phyloP scores from a whole-genome alignment of 2,113 vertebrate species.

The Corythaixoides concolor region DNA sequence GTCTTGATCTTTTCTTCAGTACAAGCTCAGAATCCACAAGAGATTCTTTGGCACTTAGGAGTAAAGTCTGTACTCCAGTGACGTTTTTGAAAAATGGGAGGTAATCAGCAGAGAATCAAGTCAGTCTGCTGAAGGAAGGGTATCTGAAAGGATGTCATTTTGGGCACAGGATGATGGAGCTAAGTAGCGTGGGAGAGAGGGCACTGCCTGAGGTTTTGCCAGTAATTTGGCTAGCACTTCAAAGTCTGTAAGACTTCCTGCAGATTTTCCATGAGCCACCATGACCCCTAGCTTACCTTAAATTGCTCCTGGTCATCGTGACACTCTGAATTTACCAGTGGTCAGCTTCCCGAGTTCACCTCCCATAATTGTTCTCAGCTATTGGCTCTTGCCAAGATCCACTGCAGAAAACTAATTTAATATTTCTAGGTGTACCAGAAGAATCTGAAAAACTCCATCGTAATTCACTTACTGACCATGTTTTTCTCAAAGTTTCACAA shows the following conservation, averaged over 20 bases:
- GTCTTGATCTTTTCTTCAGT: neutral
- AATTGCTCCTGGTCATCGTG: neutral
- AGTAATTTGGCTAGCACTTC: conserved; percentile 21
- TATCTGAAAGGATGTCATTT: neutral
- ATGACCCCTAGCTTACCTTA: neutral
- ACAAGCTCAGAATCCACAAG: neutral
- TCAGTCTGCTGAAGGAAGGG: neutral
- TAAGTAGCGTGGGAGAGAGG: neutral
- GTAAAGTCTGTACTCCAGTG: neutral
- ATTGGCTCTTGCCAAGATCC: neutral
- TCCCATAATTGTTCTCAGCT: neutral
- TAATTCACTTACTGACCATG: neutral
- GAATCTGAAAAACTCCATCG: neutral
- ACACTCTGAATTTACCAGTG: neutral
- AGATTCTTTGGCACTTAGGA: conserved; percentile 3
- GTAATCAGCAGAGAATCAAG: neutral
- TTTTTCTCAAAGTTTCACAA: neutral
- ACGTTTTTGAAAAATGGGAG: neutral
- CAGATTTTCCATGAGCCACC: neutral
- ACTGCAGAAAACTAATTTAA: neutral
- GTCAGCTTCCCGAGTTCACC: neutral
- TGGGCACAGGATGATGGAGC: neutral
- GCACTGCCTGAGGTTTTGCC: neutral
- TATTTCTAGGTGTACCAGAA: neutral
- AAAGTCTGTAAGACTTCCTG: conserved; percentile 11